Evolutionary conservation across 2,797 vertebrate genomes (phyloP).

Genomic region (Leuciscus waleckii): DNA sequence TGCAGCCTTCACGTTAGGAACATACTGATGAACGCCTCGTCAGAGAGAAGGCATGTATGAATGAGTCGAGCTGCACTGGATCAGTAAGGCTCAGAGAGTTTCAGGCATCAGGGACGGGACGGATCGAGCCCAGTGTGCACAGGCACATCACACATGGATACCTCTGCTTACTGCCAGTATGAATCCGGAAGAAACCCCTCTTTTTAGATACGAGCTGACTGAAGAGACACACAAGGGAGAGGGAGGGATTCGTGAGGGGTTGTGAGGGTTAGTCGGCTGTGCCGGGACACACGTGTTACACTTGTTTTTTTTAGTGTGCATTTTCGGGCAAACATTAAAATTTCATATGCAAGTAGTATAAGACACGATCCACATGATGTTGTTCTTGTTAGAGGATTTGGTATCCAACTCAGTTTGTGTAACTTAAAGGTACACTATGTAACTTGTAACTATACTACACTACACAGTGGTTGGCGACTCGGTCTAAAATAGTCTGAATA

Average conservation of each 20-base stretch:
- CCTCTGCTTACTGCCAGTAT: constrained; percentile 96
- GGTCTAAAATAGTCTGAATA: too few relatives aligned
- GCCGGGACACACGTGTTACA: constrained; percentile 51
- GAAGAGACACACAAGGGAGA: constrained; percentile 85
- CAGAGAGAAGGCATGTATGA: background rate
- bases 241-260: constrained; percentile 69
- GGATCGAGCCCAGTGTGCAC: constrained; percentile 76
- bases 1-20: constrained; percentile 31
- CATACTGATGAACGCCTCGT: background rate
- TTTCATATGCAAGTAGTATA: background rate
- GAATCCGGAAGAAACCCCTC: constrained; percentile 97
- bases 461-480: too few relatives aligned
- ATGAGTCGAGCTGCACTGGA: constrained; percentile 52
- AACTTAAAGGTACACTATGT: background rate
- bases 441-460: background rate
- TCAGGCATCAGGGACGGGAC: constrained; percentile 64
- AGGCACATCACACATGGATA: constrained; percentile 82
- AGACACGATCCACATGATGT: background rate
- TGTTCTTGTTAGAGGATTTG: background rate
- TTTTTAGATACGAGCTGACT: constrained; percentile 94
- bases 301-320: constrained; percentile 43
- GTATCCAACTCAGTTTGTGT: background rate
- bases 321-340: constrained; percentile 2
- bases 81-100: constrained; percentile 68
- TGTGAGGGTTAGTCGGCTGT: constrained; percentile 66